Percentiles rank a stretch among this genome's conserved stretches.
Evolutionary conservation across 2,888 invertebrate genomes (phyloP).

Genomic region (Megalurothrips usitatus): DNA sequence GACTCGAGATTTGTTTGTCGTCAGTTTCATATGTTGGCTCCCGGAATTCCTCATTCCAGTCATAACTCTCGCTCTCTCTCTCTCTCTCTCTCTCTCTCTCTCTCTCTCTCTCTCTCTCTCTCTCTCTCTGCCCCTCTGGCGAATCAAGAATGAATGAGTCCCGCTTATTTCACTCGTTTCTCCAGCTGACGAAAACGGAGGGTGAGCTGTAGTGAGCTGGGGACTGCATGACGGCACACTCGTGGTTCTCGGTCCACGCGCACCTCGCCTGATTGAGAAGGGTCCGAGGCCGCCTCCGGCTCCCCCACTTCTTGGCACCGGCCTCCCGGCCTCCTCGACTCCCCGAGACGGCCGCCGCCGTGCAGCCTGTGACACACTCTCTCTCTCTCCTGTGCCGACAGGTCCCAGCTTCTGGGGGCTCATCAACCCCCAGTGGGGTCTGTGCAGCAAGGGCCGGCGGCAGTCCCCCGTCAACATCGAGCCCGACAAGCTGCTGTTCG

Average conservation of each 20-base stretch:
- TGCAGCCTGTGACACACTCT: too few species aligned
- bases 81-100: background rate
- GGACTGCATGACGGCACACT: too few species aligned
- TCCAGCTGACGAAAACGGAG: too few species aligned
- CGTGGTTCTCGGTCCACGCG: too few species aligned
- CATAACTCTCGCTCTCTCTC: background rate
- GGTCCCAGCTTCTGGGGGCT: constrained; percentile 98
- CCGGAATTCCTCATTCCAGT: background rate
- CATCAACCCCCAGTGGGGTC: constrained; percentile 96
- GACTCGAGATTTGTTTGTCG: background rate
- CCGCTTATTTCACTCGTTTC: too few species aligned
- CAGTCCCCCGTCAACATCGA: constrained; percentile 98
- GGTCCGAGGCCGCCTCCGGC: too few species aligned
- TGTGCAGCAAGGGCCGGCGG: constrained; percentile 93
- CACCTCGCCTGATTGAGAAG: too few species aligned
- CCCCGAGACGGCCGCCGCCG: too few species aligned
- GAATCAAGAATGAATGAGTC: too few species aligned
- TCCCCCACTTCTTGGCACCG: too few species aligned
- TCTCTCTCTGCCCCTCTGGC: background rate
- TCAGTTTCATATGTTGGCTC: background rate
- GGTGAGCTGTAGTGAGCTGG: too few species aligned
- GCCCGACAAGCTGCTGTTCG: constrained; percentile 87
- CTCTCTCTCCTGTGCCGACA: constrained; percentile 50
- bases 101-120: background rate
- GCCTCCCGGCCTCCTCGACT: too few species aligned